Base-by-base conservation (phyloP, 2,113 vertebrate genomes). In the Nothocercus julius region DNA sequence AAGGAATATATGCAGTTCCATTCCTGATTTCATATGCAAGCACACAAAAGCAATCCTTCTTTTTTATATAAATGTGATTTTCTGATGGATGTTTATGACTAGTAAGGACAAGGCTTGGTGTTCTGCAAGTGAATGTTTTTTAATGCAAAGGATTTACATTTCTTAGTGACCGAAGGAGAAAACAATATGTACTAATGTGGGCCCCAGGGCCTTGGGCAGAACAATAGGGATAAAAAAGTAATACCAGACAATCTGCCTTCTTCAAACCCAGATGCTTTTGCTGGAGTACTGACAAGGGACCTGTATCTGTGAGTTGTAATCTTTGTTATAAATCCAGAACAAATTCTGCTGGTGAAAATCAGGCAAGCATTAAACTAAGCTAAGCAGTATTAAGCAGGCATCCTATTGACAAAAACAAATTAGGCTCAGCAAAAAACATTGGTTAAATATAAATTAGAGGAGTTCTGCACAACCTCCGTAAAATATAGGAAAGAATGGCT, bases 371-470 rank as follows among this genome's bases (percentile, higher is more conserved):
- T 94, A 54, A 68, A 66, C 36, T 53, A 59, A 94, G 58, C 82
- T 91, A 89, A 93, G 16, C 44, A 89, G 58, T 76, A 89, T 66
- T 82, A 89, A 76, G 47, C 25, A 82, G 78, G 12, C 1, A 16
- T 82, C 40, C 66, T 73, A 79, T 30, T 80, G 96, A 87, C 77
- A 53, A 82, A 93, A 91, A 79, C 11, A 69, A 87, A 96, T 90
- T 86, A 66, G 49, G 8, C 16, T 85, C 11, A 87, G 66, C 72
- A 72, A 66, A 88, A 89, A 85, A 2, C 38, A 92, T 68, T 85
- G 89, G 22, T 95, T 90, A 93, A 79, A 72, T 90, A 94, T 40
- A 93, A 95, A 94, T 91, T 80, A 95, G 59, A 16, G 13, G 9
- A 6, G 53, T 45, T 85, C 44, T 76, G 44, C 87, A 82, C 58